Base-by-base conservation (phyloP, 2,888 invertebrate species). In the Cantharis nigra region DNA sequence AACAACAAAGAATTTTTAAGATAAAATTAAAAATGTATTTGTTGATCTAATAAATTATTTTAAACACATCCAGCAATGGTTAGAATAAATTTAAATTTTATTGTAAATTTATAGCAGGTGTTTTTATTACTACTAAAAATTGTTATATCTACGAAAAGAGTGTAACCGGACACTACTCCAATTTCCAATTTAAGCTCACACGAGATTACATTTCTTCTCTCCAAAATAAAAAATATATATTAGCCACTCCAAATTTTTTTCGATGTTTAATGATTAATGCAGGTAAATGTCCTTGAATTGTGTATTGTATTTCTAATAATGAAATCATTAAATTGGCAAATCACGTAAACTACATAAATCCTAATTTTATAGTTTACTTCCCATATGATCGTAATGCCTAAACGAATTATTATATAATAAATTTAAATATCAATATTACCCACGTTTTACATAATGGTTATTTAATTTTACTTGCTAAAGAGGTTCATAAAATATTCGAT, bases 331-430 rank as follows among this genome's bases (percentile, higher is more conserved):
- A 49, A 49, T 49, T 49, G 49, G 7, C 49, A 49, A 49, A 64
- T 71, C 77, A 77, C 74, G 77, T 74, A 69, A 63, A 69, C 30
- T 18, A 69, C 69, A 67, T 77, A 74, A 77, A 77, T 77, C 77
- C 74, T 74, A 74, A 74, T 69, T 69, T 74, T 77, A 70, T 73
- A 16, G 49, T 74, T 71, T 71, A 70, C 63, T 77, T 74, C 77
- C 77, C 67, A 69, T 71, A 69, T 49, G 49, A 49, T 49, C n/a
- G 30, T 63, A 62, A 11, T 63, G 69, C 28, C 65, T 49, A 65
- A 28, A 63, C 71, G 72, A 49, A 16, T 64, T 76, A 69, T 76
- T 76, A 73, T 70, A 64, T 33, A 70, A 76, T 76, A 33, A 67
- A 65, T 63, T 65, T 23, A 65, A 67, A 76, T 49, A 49, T 49